Base-by-base conservation (phyloP, 2,888 invertebrate genomes). In the Ophion obscuratus region DNA sequence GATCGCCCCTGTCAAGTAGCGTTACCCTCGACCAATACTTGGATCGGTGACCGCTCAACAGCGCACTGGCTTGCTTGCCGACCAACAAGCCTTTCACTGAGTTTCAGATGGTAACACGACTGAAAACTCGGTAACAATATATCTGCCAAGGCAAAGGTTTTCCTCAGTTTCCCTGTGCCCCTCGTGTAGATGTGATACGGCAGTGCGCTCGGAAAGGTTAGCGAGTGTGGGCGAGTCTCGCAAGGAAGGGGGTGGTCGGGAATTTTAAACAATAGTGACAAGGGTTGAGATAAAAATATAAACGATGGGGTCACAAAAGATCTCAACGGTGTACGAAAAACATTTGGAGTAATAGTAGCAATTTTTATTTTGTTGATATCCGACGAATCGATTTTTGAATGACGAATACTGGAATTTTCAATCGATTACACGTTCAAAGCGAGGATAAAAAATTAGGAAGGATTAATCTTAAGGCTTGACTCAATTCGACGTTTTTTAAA, bases 41-140 rank as follows among this genome's bases (percentile, higher is more conserved):
- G 24, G 61, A 20, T 61, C n/a, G 61, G 61, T 61, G 61, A 61
- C 61, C 61, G 61, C 61, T 57, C 57, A 57, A 10, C 57, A 14
- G 57, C n/a, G 57, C 57, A n/a, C n/a, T n/a, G 57, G 57, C 57
- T 17, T 14, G 57, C n/a, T 6, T 10, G 57, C n/a, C 57, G n/a
- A n/a, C 57, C 4, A 57, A 5, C 14, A n/a, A 57, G 14, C 2
- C 1, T 14, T 57, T 57, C n/a, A 57, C 57, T 5, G 57, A 17
- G 2, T 57, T n/a, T 40, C 40, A 6, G 40, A 36, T 36, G 36
- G 36, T 36, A 36, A 36, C 6, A 57, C 53, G 14, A 57, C 53
- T 24, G 61, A 20, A 24, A 20, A n/a, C n/a, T 14, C 9, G 6
- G 2, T n/a, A 61, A 20, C 10, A 20, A 24, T 10, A 6, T 24